Evolutionary conservation across 2,113 vertebrate genomes (phyloP).

Genomic region (Gambusia affinis): DNA sequence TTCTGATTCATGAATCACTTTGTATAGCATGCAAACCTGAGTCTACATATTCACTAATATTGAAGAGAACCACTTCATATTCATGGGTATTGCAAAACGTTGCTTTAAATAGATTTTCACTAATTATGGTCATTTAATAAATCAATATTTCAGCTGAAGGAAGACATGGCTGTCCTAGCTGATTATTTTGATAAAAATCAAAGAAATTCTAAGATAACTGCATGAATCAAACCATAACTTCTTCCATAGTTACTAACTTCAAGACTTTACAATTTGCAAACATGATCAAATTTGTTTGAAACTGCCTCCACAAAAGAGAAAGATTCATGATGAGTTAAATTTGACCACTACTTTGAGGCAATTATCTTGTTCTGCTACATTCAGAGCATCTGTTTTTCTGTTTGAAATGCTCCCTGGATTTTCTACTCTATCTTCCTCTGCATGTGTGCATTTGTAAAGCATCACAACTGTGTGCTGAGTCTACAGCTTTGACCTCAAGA

Average conservation of each 20-base stretch:
- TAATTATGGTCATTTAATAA: background rate
- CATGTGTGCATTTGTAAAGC: background rate
- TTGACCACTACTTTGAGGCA: background rate
- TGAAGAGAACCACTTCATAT: too few relatives aligned
- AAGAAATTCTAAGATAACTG: background rate
- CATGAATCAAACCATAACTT: background rate
- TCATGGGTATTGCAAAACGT: background rate
- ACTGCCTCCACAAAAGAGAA: background rate
- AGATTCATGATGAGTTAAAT: background rate
- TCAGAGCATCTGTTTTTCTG: background rate
- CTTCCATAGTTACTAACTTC: background rate
- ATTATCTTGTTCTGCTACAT: background rate
- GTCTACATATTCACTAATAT: background rate
- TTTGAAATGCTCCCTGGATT: background rate
- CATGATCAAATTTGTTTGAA: background rate
- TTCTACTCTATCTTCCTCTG: background rate
- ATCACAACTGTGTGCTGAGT: background rate
- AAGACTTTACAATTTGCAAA: background rate
- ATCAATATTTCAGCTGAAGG: background rate
- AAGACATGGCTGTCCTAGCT: background rate
- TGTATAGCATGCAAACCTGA: background rate
- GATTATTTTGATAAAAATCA: background rate
- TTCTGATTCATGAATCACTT: too few relatives aligned
- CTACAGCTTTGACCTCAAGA: background rate
- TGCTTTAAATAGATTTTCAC: background rate